phyloP scores from a whole-genome alignment of 2,113 vertebrate genomes.

The Bos taurus region ARS-UCD2.0 NC_037334.1:31627501-31628000 shows the following conservation, averaged over 20 bases:
- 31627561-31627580: background rate
- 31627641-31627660: background rate
- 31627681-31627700: background rate
- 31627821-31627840: background rate
- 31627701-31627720: background rate
- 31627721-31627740: background rate
- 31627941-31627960: background rate
- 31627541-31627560: background rate
- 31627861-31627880: background rate
- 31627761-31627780: rapidly evolving
- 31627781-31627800: background rate
- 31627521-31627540: background rate
- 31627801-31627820: background rate
- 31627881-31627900: background rate
- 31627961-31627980: background rate
- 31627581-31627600: background rate
- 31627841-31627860: background rate
- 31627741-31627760: background rate
- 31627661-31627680: background rate
- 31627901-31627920: background rate
- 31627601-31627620: background rate
- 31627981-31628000: background rate
- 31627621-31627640: background rate
- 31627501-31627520: background rate
- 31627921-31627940: background rate